Base-by-base conservation (phyloP, 2,888 invertebrate genomes). In the Scaptomyza tumidula region DNA sequence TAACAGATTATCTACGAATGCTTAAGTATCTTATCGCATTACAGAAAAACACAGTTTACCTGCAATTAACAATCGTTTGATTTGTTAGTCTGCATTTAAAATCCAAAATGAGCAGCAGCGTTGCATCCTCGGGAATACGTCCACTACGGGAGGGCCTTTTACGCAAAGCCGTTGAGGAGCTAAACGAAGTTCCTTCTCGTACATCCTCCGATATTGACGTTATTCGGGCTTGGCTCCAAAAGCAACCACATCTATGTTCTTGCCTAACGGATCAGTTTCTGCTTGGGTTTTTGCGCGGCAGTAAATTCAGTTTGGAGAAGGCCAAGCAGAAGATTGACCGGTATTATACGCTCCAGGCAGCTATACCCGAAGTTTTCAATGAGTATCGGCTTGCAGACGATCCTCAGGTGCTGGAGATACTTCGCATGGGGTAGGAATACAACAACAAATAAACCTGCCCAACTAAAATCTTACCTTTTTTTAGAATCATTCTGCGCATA, bases 331-430 rank as follows among this genome's bases (percentile, higher is more conserved):
- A 94, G 80, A 77, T 94, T 6, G 94, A 94, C 77, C 93, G 93
- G 89, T 95, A 93, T 81, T 94, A 94, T 80, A 94, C 94, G 0
- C 75, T 92, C 43, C 93, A 93, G 82, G 91, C 93, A 0, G 90
- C 93, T 45, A 92, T 94, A n/a, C 94, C 95, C 0, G 95, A 95
- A 84, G 92, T 95, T 55, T 94, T 94, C 74, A 91, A 84, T 48
- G 89, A 90, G 50, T 79, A 81, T 5, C 86, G 91, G 3, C 66
- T 87, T 14, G 90, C 90, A 24, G 89, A 90, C 27, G 84, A 91
- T 77, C 80, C 82, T 0, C 62, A 75, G 49, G 86, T 88, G 3
- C 48, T 90, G 67, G 91, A 91, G 29, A 91, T 91, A 14, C 63
- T 91, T 35, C 79, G 88, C 63, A 75, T 88, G 86, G 91, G 92